A percentile compares a stretch with the other conserved stretches of the same genome.
These are phyloP conservation scores for Phanerotoma sp. DNA, from an alignment of 2,888 invertebrate species.

Conservation along the genomic window DNA sequence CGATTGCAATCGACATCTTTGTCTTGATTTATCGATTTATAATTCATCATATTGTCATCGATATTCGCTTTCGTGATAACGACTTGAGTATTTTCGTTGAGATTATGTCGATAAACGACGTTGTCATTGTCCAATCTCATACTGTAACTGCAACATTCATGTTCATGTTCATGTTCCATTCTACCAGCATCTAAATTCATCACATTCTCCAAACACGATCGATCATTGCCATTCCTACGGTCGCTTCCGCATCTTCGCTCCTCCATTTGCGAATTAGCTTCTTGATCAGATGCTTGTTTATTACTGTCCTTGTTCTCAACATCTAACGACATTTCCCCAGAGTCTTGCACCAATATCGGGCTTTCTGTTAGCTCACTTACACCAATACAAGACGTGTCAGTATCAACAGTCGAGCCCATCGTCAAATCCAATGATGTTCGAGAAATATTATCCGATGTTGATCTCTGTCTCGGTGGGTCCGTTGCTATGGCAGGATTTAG, in stretches of 20 bases:
- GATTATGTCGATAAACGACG: conserved; percentile 37
- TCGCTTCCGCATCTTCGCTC: conserved; percentile 31
- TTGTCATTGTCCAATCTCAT: conserved; percentile 39
- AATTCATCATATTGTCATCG: conserved; percentile 9
- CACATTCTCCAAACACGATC: conserved; percentile 27
- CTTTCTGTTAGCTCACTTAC: conserved; percentile 48
- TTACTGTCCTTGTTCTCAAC: conserved; percentile 17
- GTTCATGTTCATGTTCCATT: conserved; percentile 35
- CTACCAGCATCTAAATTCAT: conserved; percentile 21
- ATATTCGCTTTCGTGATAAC: conserved; percentile 1
- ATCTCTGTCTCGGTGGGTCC: conserved; percentile 42
- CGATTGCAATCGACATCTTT: conserved; percentile 7
- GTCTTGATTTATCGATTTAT: neutral
- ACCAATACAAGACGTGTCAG: conserved; percentile 49
- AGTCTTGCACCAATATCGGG: conserved; percentile 41
- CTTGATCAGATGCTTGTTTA: neutral
- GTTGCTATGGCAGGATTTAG: conserved; percentile 45
- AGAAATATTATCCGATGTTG: conserved; percentile 48
- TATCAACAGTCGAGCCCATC: conserved; percentile 49
- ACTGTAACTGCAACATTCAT: conserved; percentile 31
- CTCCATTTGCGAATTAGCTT: conserved; percentile 17
- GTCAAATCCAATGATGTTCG: conserved; percentile 49
- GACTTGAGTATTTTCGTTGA: conserved; percentile 30
- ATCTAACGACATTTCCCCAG: conserved; percentile 41
- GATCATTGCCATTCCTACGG: conserved; percentile 40